A percentile compares a stretch with the other conserved stretches of the same genome.
Evolutionary conservation across 2,113 vertebrate species (phyloP).

Genomic region (Cyprinodon brontotheroides): DNA sequence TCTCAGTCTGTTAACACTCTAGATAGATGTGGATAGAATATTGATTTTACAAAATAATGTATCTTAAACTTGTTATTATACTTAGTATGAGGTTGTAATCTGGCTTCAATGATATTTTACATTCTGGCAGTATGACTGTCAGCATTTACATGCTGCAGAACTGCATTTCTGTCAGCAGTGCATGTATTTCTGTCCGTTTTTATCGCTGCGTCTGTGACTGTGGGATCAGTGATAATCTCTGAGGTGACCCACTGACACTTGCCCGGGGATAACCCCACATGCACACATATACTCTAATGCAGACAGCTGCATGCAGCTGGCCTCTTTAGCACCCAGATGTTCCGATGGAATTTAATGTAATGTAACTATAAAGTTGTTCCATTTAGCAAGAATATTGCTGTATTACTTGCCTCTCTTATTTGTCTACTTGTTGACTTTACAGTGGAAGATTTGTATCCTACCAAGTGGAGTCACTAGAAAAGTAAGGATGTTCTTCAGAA

Average conservation of each 20-base stretch:
- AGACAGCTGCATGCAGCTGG: slow-evolving; percentile 14
- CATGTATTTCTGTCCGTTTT: background rate
- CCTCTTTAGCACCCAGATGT: slow-evolving; percentile 49
- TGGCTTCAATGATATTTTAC: too few species aligned
- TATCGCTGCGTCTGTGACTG: background rate
- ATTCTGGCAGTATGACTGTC: too few species aligned
- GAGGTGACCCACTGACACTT: slow-evolving; percentile 40
- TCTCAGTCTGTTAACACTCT: too few species aligned
- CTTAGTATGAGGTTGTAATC: too few species aligned
- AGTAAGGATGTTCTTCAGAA: background rate
- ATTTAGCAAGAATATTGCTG: slow-evolving; percentile 23
- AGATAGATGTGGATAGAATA: too few species aligned
- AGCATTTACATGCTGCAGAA: too few species aligned
- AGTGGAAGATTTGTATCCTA: background rate
- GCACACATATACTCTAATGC: slow-evolving; percentile 6
- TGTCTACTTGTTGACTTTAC: slow-evolving; percentile 2
- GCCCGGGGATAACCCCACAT: slow-evolving; percentile 5
- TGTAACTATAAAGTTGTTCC: slow-evolving; percentile 1
- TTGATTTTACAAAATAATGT: too few species aligned
- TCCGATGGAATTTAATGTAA: slow-evolving; percentile 38
- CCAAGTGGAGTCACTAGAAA: background rate
- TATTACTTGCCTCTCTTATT: background rate
- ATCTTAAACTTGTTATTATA: too few species aligned
- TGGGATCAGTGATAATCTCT: slow-evolving; percentile 45
- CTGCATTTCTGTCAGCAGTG: too few species aligned